phyloP scores from a whole-genome alignment of 2,888 invertebrate species.

The Dryadula phaetusa region DNA sequence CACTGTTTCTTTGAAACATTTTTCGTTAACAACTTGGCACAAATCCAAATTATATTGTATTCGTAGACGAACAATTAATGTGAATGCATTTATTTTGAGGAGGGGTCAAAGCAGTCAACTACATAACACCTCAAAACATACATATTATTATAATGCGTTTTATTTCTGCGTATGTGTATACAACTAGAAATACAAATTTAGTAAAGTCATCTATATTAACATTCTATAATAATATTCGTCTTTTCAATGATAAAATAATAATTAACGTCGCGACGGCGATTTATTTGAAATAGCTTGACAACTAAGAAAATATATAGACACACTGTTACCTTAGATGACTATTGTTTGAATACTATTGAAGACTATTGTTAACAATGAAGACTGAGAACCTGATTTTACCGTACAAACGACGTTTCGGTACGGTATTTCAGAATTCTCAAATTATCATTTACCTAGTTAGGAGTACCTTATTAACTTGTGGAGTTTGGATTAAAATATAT shows the following conservation, averaged over 20 bases:
- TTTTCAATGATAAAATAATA: slow-evolving; percentile 29
- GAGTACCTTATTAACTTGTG: not conserved
- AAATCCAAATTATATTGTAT: slow-evolving; percentile 49
- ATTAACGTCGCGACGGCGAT: slow-evolving; percentile 36
- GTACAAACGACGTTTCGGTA: not conserved
- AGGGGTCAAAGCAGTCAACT: slow-evolving; percentile 33
- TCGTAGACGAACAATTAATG: slow-evolving; percentile 45
- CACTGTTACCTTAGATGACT: not conserved
- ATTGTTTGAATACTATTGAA: slow-evolving; percentile 14
- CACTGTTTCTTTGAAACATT: slow-evolving; percentile 28
- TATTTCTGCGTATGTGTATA: slow-evolving; percentile 4
- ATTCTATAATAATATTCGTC: slow-evolving; percentile 13
- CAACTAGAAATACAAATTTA: not conserved
- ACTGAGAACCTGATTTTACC: slow-evolving; percentile 4
- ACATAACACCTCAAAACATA: slow-evolving; percentile 8
- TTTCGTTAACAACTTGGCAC: slow-evolving; percentile 51
- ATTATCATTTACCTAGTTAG: not conserved
- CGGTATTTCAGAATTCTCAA: slow-evolving; percentile 1
- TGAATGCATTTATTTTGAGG: slow-evolving; percentile 47
- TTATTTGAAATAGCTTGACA: slow-evolving; percentile 1
- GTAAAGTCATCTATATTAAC: not conserved
- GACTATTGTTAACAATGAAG: slow-evolving; percentile 5
- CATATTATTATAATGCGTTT: not conserved
- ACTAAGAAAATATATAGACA: slow-evolving; percentile 15
- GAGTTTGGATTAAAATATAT: no score